Evolutionary conservation across 2,888 invertebrate genomes (phyloP).

Genomic region (Exocentrus adspersus): DNA sequence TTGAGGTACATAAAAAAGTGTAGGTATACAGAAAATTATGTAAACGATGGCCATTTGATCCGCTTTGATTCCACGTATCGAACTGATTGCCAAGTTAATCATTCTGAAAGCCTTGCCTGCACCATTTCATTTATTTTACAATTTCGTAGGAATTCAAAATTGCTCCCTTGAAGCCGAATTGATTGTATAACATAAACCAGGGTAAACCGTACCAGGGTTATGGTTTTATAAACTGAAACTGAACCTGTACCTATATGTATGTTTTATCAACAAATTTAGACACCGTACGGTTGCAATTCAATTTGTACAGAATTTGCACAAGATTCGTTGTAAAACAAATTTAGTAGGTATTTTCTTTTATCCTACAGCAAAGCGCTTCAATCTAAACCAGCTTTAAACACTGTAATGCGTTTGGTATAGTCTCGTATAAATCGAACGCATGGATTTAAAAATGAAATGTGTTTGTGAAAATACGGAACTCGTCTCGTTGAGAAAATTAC

Average conservation of each 20-base stretch:
- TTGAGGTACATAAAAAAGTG: not conserved
- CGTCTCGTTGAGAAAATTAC: not conserved
- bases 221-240: no score
- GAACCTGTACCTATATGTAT: no score
- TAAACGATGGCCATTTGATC: not conserved
- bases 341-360: not conserved
- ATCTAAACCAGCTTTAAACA: not conserved
- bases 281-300: no score
- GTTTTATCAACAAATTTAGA: no score
- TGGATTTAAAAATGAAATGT: not conserved
- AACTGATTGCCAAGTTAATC: constrained; percentile 6
- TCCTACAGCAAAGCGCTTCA: not conserved
- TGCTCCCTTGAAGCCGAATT: constrained; percentile 7
- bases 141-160: constrained; percentile 12
- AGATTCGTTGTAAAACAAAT: no score
- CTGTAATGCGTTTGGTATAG: not conserved
- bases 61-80: constrained; percentile 1
- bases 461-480: not conserved
- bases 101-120: not conserved
- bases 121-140: constrained; percentile 4
- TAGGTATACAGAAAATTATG: not conserved
- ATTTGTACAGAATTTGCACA: no score
- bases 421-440: not conserved
- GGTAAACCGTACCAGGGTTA: no score
- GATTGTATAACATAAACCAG: not conserved